These are phyloP conservation scores for Yasuhikotakia modesta DNA, from an alignment of 2,797 vertebrate genomes.

Conservation along the genomic window DNA sequence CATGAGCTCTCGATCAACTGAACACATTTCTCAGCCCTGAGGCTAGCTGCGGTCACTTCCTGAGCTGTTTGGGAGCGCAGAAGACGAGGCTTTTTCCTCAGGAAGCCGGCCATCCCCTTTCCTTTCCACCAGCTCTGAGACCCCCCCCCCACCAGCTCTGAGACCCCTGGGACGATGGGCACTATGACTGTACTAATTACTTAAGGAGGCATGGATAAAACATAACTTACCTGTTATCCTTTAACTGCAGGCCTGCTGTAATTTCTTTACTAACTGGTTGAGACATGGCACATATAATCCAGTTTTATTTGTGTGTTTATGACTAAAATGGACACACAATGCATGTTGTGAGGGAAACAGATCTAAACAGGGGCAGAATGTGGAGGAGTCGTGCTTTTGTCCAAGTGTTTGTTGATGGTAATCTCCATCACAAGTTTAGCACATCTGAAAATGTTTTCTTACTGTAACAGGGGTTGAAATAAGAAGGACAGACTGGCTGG, in stretches of 20 bases:
- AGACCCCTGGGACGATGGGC: conserved; percentile 44
- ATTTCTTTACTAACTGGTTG: conserved; percentile 33
- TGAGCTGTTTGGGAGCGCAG: conserved; percentile 64
- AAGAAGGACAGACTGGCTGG: conserved; percentile 22
- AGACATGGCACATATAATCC: background rate
- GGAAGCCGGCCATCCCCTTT: conserved; percentile 67
- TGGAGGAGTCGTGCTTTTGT: conserved; percentile 56
- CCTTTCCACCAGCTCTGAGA: conserved; percentile 57
- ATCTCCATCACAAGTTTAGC: conserved; percentile 40
- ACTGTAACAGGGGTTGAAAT: conserved; percentile 49
- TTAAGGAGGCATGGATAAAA: conserved; percentile 19
- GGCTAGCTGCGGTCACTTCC: conserved; percentile 61
- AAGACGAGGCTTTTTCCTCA: conserved; percentile 69
- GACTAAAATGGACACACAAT: background rate
- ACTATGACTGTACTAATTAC: conserved; percentile 52
- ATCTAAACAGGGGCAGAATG: conserved; percentile 46
- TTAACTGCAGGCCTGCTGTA: background rate
- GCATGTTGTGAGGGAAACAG: conserved; percentile 43
- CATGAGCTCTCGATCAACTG: conserved; percentile 31
- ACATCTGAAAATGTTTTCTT: conserved; percentile 53
- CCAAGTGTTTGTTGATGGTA: conserved; percentile 62
- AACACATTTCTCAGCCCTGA: conserved; percentile 51
- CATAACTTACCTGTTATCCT: no score
- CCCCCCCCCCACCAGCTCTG: conserved; percentile 26
- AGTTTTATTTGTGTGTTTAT: conserved; percentile 12